Percentiles rank a stretch among this genome's conserved stretches.
Conservation (phyloP, 2,888 invertebrate genomes). For the Mesorhabditis spiculigera region DNA sequence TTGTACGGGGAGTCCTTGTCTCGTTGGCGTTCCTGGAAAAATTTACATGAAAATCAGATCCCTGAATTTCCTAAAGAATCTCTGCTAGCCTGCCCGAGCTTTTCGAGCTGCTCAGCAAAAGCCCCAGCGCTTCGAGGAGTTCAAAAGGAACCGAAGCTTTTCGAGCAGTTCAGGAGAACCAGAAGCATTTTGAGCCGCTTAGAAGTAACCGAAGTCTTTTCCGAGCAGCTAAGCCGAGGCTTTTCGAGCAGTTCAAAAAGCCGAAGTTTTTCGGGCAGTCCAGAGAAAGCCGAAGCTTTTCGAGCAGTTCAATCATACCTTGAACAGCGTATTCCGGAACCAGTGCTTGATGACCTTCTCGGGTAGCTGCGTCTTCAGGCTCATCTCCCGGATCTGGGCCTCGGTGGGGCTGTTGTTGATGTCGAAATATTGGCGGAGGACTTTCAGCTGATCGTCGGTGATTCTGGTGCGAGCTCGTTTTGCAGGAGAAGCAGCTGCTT, state of each 20-base stretch:
- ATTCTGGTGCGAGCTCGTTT: constrained; percentile 96
- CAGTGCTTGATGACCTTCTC: constrained; percentile 99
- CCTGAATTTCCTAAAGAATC: not conserved
- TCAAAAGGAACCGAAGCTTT: not conserved
- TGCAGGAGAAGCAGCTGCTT: constrained; percentile 52
- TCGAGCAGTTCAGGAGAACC: not conserved
- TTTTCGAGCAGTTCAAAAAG: not conserved
- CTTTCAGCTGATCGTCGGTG: constrained; percentile 93
- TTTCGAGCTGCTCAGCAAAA: not conserved
- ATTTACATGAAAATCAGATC: not conserved
- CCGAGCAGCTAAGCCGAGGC: not conserved
- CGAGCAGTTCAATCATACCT: constrained; percentile 60
- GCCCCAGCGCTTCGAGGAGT: not conserved
- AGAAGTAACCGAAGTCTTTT: too few relatives aligned
- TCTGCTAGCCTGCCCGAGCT: not conserved
- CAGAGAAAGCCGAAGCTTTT: not conserved
- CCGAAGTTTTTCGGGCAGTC: too few relatives aligned
- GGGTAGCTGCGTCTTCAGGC: constrained; percentile 89
- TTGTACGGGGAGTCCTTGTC: constrained; percentile 99
- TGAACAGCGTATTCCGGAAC: constrained; percentile 98
- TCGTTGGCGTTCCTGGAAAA: constrained; percentile 77
- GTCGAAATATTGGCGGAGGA: constrained; percentile 94
- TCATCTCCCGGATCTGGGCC: constrained; percentile 91
- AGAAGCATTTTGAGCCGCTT: too few relatives aligned
- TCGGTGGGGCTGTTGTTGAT: constrained; percentile 99